Conservation (phyloP, 2,888 invertebrate species). For the Lithosia quadra region DNA sequence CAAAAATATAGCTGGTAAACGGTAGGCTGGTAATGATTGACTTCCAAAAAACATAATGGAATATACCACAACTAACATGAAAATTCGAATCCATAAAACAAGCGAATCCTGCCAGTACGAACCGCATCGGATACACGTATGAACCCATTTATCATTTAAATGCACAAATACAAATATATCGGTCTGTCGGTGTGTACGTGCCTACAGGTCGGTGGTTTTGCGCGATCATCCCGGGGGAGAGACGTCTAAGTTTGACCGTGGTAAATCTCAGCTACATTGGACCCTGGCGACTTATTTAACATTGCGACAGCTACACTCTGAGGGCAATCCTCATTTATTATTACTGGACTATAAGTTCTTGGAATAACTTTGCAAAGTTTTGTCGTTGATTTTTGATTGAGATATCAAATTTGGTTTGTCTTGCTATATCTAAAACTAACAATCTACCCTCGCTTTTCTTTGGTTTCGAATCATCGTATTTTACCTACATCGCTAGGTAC, state of each 20-base stretch:
- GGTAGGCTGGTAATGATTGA: no score
- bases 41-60: background rate
- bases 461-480: no score
- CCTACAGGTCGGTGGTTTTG: constrained; percentile 34
- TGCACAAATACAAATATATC: constrained; percentile 9
- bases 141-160: constrained; percentile 5
- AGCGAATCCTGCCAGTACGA: background rate
- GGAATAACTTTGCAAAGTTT: constrained; percentile 2
- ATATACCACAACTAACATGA: background rate
- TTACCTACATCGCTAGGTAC: no score
- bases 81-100: background rate
- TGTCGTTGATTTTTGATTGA: background rate
- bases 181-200: constrained; percentile 13
- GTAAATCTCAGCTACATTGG: constrained; percentile 70
- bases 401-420: background rate
- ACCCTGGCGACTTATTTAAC: constrained; percentile 70
- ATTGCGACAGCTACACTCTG: constrained; percentile 59
- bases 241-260: constrained; percentile 74
- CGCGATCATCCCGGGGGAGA: constrained; percentile 57
- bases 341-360: constrained; percentile 27
- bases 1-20: no score
- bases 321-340: constrained; percentile 62
- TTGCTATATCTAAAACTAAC: no score
- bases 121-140: background rate
- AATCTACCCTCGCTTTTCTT: no score